These are phyloP conservation scores for Heliconius hortense DNA, from an alignment of 2,888 invertebrate genomes.

Conservation along the genomic window DNA sequence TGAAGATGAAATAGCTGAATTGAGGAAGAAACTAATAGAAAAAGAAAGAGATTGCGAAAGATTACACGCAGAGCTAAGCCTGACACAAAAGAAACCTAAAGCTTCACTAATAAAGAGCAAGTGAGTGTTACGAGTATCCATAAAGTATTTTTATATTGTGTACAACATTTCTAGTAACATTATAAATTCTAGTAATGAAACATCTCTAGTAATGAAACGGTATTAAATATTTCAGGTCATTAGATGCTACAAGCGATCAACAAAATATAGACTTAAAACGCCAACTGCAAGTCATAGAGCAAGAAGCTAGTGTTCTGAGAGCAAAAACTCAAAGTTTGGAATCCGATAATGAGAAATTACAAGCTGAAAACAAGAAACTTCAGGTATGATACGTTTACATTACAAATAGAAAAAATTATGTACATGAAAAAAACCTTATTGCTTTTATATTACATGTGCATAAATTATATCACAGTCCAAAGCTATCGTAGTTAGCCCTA, in stretches of 20 bases:
- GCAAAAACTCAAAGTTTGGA: slow-evolving; percentile 86
- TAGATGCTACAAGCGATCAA: slow-evolving; percentile 81
- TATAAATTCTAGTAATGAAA: too few species aligned
- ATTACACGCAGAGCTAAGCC: slow-evolving; percentile 86
- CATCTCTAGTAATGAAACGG: not conserved
- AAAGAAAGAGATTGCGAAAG: slow-evolving; percentile 91
- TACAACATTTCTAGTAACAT: not conserved
- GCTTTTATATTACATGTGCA: not conserved
- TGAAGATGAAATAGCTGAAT: slow-evolving; percentile 87
- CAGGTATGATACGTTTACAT: slow-evolving; percentile 61
- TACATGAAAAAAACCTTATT: not conserved
- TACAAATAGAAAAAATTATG: too few species aligned
- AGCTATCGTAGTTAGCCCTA: too few species aligned
- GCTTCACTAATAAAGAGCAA: slow-evolving; percentile 84
- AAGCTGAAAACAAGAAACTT: slow-evolving; percentile 87
- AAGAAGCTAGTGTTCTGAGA: slow-evolving; percentile 87
- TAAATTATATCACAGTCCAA: too few species aligned
- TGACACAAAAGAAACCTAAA: slow-evolving; percentile 84
- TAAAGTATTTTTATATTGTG: not conserved
- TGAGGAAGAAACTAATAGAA: slow-evolving; percentile 89
- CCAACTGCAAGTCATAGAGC: slow-evolving; percentile 89
- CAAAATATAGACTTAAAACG: slow-evolving; percentile 86
- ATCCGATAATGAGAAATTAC: slow-evolving; percentile 88
- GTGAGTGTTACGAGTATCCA: slow-evolving; percentile 62
- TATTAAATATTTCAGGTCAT: slow-evolving; percentile 69